Conservation (phyloP, 2,888 invertebrate genomes). For the Pachliopta kotzebuea region DNA sequence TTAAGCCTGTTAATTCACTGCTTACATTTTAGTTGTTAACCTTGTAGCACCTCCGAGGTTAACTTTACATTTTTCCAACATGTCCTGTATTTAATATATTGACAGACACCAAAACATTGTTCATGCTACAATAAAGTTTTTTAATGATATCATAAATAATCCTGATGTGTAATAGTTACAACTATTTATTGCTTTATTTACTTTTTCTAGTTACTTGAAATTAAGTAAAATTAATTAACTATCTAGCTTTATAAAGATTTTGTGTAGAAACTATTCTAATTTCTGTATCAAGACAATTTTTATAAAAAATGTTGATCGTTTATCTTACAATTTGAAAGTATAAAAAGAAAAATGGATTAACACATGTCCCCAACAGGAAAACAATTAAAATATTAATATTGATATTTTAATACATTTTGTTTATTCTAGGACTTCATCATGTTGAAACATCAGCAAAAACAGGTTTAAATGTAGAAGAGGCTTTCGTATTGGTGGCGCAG, state of each 20-base stretch:
- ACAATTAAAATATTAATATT: not conserved
- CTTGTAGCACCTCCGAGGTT: not conserved
- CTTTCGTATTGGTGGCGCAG: constrained; percentile 94
- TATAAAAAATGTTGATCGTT: no score
- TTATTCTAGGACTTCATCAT: constrained; percentile 85
- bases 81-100: not conserved
- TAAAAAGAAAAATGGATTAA: no score
- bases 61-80: not conserved
- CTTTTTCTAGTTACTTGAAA: no score
- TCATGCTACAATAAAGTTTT: not conserved
- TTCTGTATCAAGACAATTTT: no score
- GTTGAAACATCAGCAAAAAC: constrained; percentile 98
- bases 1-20: not conserved
- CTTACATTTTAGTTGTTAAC: not conserved
- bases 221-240: no score
- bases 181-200: no score
- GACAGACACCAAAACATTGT: not conserved
- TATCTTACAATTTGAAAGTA: no score
- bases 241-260: no score
- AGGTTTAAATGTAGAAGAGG: constrained; percentile 95
- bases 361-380: no score
- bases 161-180: no score
- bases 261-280: no score
- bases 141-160: not conserved
- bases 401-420: not conserved